Base-by-base conservation (phyloP, 2,888 invertebrate species). In the Entomobrya proxima region DNA sequence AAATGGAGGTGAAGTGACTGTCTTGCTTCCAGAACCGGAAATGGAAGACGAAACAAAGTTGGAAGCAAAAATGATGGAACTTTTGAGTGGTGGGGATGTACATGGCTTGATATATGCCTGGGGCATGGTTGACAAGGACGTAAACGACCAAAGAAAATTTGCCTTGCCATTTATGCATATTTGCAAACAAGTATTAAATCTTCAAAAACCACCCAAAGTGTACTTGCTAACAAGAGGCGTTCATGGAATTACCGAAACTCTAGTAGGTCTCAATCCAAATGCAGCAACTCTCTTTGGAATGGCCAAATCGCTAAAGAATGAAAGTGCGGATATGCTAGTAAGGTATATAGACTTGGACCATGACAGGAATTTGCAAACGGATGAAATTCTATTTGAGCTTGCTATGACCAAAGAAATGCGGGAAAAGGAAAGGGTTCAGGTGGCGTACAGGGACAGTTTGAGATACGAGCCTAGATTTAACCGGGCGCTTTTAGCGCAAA, bases 91-190 rank as follows among this genome's bases (percentile, higher is more conserved):
- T 5, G 24, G 24, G n/a, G 21, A 24, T 3, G 24, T 74, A 11
- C 21, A 44, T 11, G 44, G 47, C 4, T 24, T 74, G 11, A 40
- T 78, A 11, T 78, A 61, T 27, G 58, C 61, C 5, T 78, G 61
- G 58, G 78, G 78, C 1, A 13, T 61, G 37, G 35, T 15, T 18
- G 11, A 15, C 6, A 13, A 77, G 40, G n/a, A n/a, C n/a, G n/a
- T n/a, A n/a, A 35, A 40, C 5, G 72, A 84, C n/a, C 77, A 84
- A 18, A n/a, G 35, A n/a, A 7, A 24, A 5, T 52, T 85, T 13
- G n/a, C 44, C 1, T 67, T 44, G 2, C 79, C 72, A 7, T 79
- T 79, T 37, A 9, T 85, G n/a, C 15, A 52, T 6, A 30, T 79
- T 1, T n/a, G 47, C 30, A 79, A 85, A 32, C 3, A 35, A 24